Evolutionary conservation across 2,888 invertebrate genomes (phyloP), one percentile per base, ranked within the genome.

Genomic region (Muschampia plurimacula): DNA sequence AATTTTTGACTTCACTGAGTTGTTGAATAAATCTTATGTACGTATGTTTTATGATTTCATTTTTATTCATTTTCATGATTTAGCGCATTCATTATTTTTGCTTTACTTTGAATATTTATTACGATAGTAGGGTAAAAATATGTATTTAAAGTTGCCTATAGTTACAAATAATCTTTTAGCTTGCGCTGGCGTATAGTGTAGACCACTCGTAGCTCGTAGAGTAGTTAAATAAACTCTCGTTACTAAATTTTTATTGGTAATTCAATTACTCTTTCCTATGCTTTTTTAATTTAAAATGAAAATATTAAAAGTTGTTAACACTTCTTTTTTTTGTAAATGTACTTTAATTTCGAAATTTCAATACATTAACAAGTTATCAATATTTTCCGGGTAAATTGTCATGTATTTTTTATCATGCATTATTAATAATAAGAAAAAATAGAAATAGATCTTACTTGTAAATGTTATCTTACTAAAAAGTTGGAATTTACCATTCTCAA

Each of bases 1-100:
- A 52, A 66, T 71, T 22, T 66, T 71, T 13, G 71, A 71, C 60
- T 28, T 66, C 66, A 60, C 49, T 3, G 49, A 71, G 4, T 66
- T 60, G 9, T 46, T 39, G 7, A 46, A 5, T 8, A 62, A 72
- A 28, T 28, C 66, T 13, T 72, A 72, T 22, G 71, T 72, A 67
- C 8, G 71, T 44, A 59, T 46, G 36, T 69, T 44, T n/a, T 49
- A 49, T 5, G 49, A 6, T 49, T 49, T 8, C 13, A 49, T 49
- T 49, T 49, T 49, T 49, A n/a, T n/a, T 4, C n/a, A n/a, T 2
- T 44, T 44, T 44, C 44, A 44, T 12, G 1, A 12, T 44, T 44
- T 44, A 6, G n/a, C 49, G n/a, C 10, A 10, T 46, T 12, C 9
- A 8, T 41, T 41, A 41, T 8, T 46, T 46, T 46, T 46, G 44